Conservation (phyloP, 2,888 invertebrate species). For the Drosophila multiciliata region DNA sequence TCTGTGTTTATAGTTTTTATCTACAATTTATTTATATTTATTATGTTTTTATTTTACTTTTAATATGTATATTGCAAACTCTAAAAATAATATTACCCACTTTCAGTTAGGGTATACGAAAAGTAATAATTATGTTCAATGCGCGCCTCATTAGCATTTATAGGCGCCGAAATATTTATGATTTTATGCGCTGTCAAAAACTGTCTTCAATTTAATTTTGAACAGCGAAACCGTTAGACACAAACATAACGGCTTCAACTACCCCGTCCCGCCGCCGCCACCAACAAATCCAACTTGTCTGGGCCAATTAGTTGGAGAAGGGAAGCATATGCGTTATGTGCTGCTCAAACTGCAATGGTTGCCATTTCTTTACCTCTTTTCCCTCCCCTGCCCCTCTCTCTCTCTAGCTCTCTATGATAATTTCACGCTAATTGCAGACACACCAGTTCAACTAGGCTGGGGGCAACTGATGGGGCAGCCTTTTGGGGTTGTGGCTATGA, state of each 20-base stretch:
- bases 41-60: too few relatives aligned
- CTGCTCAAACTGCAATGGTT: conserved; percentile 4
- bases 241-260: not conserved
- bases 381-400: not conserved
- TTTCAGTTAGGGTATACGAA: conserved; percentile 12
- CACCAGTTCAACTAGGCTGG: conserved; percentile 2
- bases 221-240: conserved; percentile 15
- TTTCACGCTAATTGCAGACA: conserved; percentile 57
- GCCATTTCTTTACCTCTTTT: not conserved
- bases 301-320: conserved; percentile 35
- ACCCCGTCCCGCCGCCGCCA: not conserved
- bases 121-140: conserved; percentile 46
- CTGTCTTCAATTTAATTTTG: conserved; percentile 31
- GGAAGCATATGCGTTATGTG: conserved; percentile 43
- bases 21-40: too few relatives aligned
- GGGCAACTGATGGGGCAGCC: not conserved
- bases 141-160: conserved; percentile 69
- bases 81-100: not conserved
- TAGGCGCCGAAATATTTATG: conserved; percentile 63
- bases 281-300: not conserved
- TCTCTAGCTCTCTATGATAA: conserved; percentile 7
- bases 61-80: too few relatives aligned
- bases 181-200: conserved; percentile 47
- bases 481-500: conserved; percentile 43
- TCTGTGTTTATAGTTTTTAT: too few relatives aligned